These are phyloP conservation scores for Zeugodacus cucurbitae DNA, from an alignment of 1,140 invertebrate genomes.

Conservation along the genomic window DNA sequence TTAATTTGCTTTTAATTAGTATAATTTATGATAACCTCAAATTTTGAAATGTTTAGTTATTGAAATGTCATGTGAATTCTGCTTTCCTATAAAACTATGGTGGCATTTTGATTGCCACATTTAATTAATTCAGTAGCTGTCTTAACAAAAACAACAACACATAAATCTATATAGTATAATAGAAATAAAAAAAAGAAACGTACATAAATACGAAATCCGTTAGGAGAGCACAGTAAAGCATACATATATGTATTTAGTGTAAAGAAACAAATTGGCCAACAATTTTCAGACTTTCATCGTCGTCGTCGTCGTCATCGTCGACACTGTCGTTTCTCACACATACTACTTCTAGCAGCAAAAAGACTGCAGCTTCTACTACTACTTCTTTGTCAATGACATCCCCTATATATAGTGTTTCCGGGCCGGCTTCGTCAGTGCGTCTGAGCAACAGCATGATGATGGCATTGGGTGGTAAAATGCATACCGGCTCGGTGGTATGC, in stretches of 20 bases:
- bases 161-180: neutral
- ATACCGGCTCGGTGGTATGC: neutral
- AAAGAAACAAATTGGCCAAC: neutral
- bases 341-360: neutral
- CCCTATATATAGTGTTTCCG: constrained; percentile 8
- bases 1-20: neutral
- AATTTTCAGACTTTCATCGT: neutral
- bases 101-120: neutral
- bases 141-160: neutral
- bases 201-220: neutral
- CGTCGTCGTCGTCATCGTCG: neutral
- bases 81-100: neutral
- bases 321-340: neutral
- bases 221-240: neutral
- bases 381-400: constrained; percentile 27
- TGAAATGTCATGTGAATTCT: neutral
- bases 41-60: neutral
- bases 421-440: constrained; percentile 5
- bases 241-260: neutral
- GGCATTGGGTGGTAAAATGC: constrained; percentile 24
- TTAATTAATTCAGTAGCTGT: neutral
- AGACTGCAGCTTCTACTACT: neutral
- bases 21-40: neutral
- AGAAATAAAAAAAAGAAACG: too few species aligned
- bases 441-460: constrained; percentile 19